phyloP scores from a whole-genome alignment of 2,113 vertebrate species.

The Sylvia atricapilla region DNA sequence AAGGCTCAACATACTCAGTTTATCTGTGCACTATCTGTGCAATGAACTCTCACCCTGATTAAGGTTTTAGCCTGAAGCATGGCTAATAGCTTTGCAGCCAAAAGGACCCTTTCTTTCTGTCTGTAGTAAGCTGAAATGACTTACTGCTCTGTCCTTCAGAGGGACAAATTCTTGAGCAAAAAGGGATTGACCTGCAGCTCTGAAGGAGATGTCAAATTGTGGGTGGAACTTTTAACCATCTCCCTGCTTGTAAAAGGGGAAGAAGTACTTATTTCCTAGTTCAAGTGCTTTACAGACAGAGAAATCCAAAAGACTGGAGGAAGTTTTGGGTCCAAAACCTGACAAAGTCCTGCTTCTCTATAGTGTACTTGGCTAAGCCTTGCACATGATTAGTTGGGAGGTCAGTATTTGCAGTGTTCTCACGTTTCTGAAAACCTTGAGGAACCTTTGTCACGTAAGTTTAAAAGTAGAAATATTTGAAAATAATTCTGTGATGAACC shows the following conservation, averaged over 20 bases:
- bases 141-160: constrained; percentile 29
- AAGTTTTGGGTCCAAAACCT: background rate
- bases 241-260: background rate
- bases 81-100: constrained; percentile 44
- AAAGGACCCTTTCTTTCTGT: constrained; percentile 21
- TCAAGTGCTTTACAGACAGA: background rate
- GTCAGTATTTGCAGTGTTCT: background rate
- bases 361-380: background rate
- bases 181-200: constrained; percentile 24
- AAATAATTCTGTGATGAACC: background rate
- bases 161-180: constrained; percentile 38
- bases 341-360: background rate
- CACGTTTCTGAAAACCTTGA: background rate
- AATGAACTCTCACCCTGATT: constrained; percentile 66
- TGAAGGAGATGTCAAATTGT: background rate
- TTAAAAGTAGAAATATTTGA: background rate
- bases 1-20: background rate
- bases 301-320: background rate
- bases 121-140: constrained; percentile 6
- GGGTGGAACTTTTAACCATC: background rate
- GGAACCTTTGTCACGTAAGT: background rate
- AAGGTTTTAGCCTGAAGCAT: constrained; percentile 54
- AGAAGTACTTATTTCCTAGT: background rate
- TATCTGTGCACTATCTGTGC: constrained; percentile 46
- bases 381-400: background rate